Conservation (phyloP, 2,888 invertebrate genomes). For the Charanyca ferruginea region DNA sequence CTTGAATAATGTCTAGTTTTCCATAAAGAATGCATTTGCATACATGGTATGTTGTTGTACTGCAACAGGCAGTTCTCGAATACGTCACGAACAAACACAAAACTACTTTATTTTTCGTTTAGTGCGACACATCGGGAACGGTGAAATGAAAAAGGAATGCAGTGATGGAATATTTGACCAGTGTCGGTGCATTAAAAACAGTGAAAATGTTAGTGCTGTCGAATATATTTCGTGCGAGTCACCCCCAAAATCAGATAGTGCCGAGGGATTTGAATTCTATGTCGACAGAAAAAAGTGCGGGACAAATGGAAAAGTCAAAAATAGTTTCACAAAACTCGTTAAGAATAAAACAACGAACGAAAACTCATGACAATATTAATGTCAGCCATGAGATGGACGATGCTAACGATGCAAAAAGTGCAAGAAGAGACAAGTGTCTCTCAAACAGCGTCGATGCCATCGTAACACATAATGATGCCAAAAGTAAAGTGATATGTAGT, state of each 20-base stretch:
- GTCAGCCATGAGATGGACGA: constrained; percentile 71
- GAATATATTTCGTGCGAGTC: constrained; percentile 86
- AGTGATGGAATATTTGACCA: constrained; percentile 90
- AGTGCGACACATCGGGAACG: constrained; percentile 71
- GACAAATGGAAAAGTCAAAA: constrained; percentile 71
- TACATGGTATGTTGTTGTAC: constrained; percentile 69
- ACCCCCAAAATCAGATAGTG: constrained; percentile 80
- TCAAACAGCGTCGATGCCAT: constrained; percentile 87
- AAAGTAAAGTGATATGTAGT: constrained; percentile 89
- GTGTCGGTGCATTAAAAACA: constrained; percentile 85
- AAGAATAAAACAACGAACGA: constrained; percentile 82
- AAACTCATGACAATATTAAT: constrained; percentile 80
- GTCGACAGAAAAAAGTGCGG: constrained; percentile 70
- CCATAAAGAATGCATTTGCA: constrained; percentile 84
- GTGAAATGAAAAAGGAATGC: constrained; percentile 87
- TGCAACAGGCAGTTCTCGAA: constrained; percentile 76
- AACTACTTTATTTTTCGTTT: constrained; percentile 74
- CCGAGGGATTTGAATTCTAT: constrained; percentile 74
- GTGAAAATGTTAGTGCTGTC: constrained; percentile 90
- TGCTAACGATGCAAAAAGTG: constrained; percentile 71
- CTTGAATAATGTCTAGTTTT: constrained; percentile 82
- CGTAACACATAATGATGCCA: constrained; percentile 80
- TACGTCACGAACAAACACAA: constrained; percentile 78
- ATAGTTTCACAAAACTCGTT: constrained; percentile 80
- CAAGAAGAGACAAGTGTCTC: constrained; percentile 81